phyloP scores from a whole-genome alignment of 37 sponge, comb jelly and placozoan species.

The Mnemiopsis leidyi region DNA sequence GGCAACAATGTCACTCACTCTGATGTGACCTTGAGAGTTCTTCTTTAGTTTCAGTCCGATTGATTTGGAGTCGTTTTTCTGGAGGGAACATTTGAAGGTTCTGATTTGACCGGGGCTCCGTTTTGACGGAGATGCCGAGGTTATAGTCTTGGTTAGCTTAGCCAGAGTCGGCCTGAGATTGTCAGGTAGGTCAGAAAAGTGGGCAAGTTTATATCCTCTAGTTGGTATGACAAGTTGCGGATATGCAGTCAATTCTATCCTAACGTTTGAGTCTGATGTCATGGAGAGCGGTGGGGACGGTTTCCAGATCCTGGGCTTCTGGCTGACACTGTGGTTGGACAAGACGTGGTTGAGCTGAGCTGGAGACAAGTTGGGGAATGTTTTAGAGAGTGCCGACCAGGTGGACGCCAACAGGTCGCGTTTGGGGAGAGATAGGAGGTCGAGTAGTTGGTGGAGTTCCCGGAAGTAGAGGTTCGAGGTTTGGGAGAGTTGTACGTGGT shows the following conservation, averaged over 20 bases:
- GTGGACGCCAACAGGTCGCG: background rate
- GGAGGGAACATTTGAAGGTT: background rate
- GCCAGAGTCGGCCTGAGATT: background rate
- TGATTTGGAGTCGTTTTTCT: slow-evolving; percentile 5
- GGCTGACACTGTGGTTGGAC: slow-evolving; percentile 1
- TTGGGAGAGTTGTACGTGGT: slow-evolving; percentile 7
- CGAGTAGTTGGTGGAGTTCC: background rate
- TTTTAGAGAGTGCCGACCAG: background rate
- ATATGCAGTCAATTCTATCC: slow-evolving; percentile 1
- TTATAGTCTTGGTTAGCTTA: background rate
- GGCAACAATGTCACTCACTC: background rate
- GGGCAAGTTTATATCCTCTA: slow-evolving; percentile 1
- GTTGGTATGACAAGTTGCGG: background rate
- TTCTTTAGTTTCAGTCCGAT: slow-evolving; percentile 24
- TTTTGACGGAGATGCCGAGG: background rate
- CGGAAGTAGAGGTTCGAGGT: background rate
- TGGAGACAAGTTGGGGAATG: slow-evolving; percentile 11
- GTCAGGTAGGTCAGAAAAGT: slow-evolving; percentile 20
- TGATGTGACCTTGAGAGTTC: background rate
- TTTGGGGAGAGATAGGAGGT: slow-evolving; percentile 20
- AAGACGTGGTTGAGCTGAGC: slow-evolving; percentile 27
- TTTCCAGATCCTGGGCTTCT: background rate
- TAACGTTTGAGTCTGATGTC: background rate
- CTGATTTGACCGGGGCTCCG: background rate
- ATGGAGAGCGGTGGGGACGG: background rate